Evolutionary conservation across 2,113 vertebrate genomes (phyloP), one percentile per base, ranked within the genome.

Genomic region (Athene cunicularia): DNA sequence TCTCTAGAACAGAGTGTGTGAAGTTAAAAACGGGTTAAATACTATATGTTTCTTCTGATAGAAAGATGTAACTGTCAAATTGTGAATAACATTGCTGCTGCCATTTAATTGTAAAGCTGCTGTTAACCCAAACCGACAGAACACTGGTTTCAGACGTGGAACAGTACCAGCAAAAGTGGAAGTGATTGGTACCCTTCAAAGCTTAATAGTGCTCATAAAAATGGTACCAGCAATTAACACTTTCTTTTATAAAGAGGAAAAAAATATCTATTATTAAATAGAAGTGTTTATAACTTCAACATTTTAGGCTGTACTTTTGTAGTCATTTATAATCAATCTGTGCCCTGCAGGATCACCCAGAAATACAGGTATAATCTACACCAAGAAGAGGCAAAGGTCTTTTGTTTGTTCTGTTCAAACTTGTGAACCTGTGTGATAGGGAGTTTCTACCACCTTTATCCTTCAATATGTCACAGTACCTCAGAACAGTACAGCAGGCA

Each of bases 381-480:
- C 7, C 30, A 74, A 56, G 19, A 82, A 71, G 39, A 66, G 37
- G 33, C 27, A 73, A 63, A 81, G 55, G 7, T 33, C 24, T 55
- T 49, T 32, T 39, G 6, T 75, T 92, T 2, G 1, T 93, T 83
- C 30, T 68, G 23, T 82, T 87, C n/a, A 30, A 50, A 50, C 2
- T 72, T 53, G 52, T 43, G 11, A 56, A 33, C 11, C 12, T 0
- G 0, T 27, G 6, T 73, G 39, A 56, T 5, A 24, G 17, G 9
- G 24, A 37, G 8, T 83, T 95, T 58, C 19, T 86, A 15, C 35
- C 17, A 62, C 11, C 2, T 90, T 91, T 83, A 14, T 76, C 13
- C 6, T 49, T 79, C 49, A 52, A 2, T 72, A 12, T 12, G 18
- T 68, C 47, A 50, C 16, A 58, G 35, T 62, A 47, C 21, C 49